Conservation (phyloP, 2,888 invertebrate genomes). For the Eristalis pertinax region DNA sequence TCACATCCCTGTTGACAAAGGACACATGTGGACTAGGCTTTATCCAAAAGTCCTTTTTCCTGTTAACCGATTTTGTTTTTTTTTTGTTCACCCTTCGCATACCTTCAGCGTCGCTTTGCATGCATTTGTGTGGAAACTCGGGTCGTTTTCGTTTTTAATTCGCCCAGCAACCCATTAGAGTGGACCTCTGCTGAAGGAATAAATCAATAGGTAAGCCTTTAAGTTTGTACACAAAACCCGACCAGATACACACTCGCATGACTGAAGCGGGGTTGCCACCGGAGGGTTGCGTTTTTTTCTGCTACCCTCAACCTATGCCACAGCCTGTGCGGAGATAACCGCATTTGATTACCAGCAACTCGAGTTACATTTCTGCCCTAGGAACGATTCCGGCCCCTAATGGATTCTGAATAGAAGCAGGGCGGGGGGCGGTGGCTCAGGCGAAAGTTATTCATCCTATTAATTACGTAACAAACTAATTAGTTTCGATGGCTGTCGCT, state of each 20-base stretch:
- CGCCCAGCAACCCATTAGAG: not conserved
- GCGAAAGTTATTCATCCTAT: constrained; percentile 8
- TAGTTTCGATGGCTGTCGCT: constrained; percentile 12
- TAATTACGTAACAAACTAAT: constrained; percentile 24
- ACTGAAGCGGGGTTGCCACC: not conserved
- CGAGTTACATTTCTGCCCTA: constrained; percentile 16
- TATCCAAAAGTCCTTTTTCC: constrained; percentile 6
- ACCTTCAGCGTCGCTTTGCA: constrained; percentile 21
- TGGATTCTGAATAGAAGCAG: not conserved
- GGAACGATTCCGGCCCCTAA: not conserved
- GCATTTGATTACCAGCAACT: constrained; percentile 37
- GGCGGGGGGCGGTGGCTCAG: not conserved
- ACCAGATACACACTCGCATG: not conserved
- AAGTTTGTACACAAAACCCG: not conserved
- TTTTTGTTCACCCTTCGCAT: not conserved
- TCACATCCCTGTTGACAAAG: constrained; percentile 35
- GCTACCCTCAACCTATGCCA: not conserved
- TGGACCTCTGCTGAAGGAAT: not conserved
- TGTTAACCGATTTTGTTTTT: not conserved
- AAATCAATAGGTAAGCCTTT: constrained; percentile 28
- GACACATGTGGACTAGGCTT: constrained; percentile 16
- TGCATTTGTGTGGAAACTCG: constrained; percentile 31
- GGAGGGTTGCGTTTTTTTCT: not conserved
- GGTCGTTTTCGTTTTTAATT: constrained; percentile 19
- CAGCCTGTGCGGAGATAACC: constrained; percentile 23